Conservation (phyloP, 2,888 invertebrate species). For the Nebria brevicollis region DNA sequence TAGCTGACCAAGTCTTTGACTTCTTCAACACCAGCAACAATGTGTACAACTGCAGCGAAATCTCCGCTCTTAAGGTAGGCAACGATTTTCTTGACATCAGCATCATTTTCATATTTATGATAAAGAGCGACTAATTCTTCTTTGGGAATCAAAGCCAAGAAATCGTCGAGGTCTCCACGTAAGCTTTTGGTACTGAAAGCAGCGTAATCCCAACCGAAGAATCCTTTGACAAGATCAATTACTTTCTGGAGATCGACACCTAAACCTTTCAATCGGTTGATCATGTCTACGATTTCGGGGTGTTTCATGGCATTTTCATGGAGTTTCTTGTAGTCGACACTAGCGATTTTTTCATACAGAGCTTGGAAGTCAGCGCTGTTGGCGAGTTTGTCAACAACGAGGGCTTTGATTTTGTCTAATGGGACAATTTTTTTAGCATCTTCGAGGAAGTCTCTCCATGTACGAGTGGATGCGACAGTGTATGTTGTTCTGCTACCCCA, state of each 20-base stretch:
- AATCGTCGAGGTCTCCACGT: conserved; percentile 50
- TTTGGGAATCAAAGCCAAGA: conserved; percentile 52
- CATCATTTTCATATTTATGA: conserved; percentile 51
- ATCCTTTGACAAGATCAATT: conserved; percentile 48
- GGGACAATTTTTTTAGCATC: conserved; percentile 52
- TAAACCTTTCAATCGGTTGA: conserved; percentile 48
- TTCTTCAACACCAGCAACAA: conserved; percentile 48
- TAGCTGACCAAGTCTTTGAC: conserved; percentile 48
- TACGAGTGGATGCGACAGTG: conserved; percentile 21
- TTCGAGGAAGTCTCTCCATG: conserved; percentile 48
- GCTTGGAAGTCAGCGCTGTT: conserved; percentile 52
- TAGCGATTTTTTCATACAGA: conserved; percentile 51
- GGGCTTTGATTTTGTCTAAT: conserved; percentile 49
- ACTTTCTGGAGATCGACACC: conserved; percentile 51
- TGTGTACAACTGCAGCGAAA: conserved; percentile 51
- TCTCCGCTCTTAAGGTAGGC: conserved; percentile 53
- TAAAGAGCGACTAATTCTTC: conserved; percentile 51
- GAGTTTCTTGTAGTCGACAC: conserved; percentile 49
- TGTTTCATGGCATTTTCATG: conserved; percentile 52
- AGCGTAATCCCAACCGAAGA: conserved; percentile 49
- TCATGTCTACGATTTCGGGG: conserved; percentile 51
- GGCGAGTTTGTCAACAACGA: conserved; percentile 50
- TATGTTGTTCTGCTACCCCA: not conserved
- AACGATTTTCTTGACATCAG: conserved; percentile 51
- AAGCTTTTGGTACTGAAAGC: conserved; percentile 25